Conservation (phyloP, 2,888 invertebrate species). For the Himalopsyche kuldschensis region DNA sequence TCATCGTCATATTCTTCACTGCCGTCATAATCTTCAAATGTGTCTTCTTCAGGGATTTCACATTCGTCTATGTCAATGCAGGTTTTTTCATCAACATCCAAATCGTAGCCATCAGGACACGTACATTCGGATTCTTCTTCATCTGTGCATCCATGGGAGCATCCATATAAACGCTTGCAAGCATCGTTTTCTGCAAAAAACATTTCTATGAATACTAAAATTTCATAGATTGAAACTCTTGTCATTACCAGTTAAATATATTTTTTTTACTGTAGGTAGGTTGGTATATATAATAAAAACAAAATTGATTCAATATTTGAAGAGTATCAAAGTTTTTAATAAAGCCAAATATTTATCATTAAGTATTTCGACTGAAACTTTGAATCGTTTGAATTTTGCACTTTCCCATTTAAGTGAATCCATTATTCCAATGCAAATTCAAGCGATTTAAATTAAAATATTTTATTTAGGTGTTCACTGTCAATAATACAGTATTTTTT, state of each 20-base stretch:
- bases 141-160: slow-evolving; percentile 36
- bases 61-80: slow-evolving; percentile 60
- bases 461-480: no score
- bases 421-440: no score
- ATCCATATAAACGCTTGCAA: slow-evolving; percentile 46
- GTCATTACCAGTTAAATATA: background rate
- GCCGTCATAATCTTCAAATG: background rate
- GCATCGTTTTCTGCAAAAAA: slow-evolving; percentile 43
- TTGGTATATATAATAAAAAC: background rate
- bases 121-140: slow-evolving; percentile 46
- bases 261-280: slow-evolving; percentile 49
- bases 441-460: no score
- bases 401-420: no score
- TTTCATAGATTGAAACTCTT: no score
- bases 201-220: no score
- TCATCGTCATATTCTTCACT: background rate
- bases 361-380: no score
- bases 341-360: no score
- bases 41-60: slow-evolving; percentile 30
- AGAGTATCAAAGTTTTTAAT: no score
- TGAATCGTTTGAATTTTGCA: no score
- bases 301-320: background rate
- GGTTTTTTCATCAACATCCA: slow-evolving; percentile 48
- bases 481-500: no score
- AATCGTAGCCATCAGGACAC: slow-evolving; percentile 53